phyloP scores from a whole-genome alignment of 2,797 vertebrate species.

The Tangara arthus region DNA sequence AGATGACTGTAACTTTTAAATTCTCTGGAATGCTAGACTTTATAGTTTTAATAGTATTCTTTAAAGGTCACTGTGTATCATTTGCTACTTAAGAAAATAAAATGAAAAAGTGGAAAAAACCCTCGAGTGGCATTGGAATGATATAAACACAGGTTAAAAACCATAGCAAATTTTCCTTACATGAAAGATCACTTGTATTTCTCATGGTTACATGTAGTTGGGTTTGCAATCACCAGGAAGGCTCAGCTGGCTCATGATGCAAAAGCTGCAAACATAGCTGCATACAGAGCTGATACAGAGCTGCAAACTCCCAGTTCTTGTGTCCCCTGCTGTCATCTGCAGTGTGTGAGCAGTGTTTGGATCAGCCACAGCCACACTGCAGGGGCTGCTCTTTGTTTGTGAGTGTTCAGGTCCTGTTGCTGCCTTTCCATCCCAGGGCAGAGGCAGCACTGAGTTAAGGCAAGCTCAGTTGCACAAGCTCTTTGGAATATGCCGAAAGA shows the following conservation, averaged over 20 bases:
- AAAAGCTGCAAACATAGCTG: not conserved
- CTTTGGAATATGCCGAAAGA: not conserved
- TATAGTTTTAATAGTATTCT: not conserved
- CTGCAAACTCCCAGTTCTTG: not conserved
- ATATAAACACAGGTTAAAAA: not conserved
- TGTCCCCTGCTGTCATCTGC: not conserved
- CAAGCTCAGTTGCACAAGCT: not conserved
- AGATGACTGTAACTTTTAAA: not conserved
- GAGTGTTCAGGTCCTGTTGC: not conserved
- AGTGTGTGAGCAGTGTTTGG: not conserved
- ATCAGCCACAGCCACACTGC: not conserved
- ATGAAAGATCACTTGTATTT: not conserved
- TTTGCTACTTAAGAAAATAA: not conserved
- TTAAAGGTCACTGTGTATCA: not conserved
- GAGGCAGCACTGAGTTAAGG: not conserved
- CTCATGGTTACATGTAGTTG: not conserved
- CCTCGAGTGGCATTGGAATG: not conserved
- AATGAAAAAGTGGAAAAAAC: accelerated
- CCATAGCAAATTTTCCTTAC: not conserved
- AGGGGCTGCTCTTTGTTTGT: not conserved
- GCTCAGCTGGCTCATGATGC: not conserved
- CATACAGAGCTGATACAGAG: accelerated
- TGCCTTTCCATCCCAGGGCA: not conserved
- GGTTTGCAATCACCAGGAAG: not conserved
- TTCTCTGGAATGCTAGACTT: not conserved